These are phyloP conservation scores for Drosophila virilis DNA, from an alignment of 1,140 invertebrate genomes.

Conservation along the genomic window DNA sequence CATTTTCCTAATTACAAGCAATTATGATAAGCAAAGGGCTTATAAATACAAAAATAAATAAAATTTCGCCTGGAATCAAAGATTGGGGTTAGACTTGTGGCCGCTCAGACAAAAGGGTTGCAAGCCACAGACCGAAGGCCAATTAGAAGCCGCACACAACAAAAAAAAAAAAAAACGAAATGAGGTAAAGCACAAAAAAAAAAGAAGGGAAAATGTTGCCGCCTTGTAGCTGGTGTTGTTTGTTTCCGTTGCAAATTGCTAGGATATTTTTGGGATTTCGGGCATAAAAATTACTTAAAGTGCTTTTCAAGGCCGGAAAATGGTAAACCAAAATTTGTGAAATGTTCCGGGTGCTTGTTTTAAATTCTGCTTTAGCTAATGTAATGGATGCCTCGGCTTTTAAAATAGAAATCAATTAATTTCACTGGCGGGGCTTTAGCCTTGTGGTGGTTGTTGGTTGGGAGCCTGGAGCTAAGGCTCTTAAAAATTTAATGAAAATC, in stretches of 20 bases:
- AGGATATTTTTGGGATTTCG: slow-evolving; percentile 15
- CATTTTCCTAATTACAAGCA: slow-evolving; percentile 44
- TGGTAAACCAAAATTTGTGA: slow-evolving; percentile 29
- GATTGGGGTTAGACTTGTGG: slow-evolving; percentile 14
- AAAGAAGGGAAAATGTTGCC: slow-evolving; percentile 24
- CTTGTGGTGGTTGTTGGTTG: not conserved
- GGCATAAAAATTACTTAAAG: slow-evolving; percentile 49
- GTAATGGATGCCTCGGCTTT: slow-evolving; percentile 30
- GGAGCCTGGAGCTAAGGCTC: slow-evolving; percentile 8
- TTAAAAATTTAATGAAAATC: slow-evolving; percentile 67
- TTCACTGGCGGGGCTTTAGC: slow-evolving; percentile 6
- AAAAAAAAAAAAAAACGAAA: slow-evolving; percentile 12
- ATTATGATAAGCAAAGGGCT: slow-evolving; percentile 49
- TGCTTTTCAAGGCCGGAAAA: slow-evolving; percentile 46
- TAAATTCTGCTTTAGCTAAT: slow-evolving; percentile 39
- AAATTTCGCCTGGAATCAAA: slow-evolving; percentile 36
- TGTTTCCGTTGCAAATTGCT: slow-evolving; percentile 28
- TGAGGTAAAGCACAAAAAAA: slow-evolving; percentile 16
- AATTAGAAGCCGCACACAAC: slow-evolving; percentile 36
- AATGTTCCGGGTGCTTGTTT: slow-evolving; percentile 20
- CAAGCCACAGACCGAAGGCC: slow-evolving; percentile 34
- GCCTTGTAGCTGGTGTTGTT: slow-evolving; percentile 18
- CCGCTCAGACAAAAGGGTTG: slow-evolving; percentile 32
- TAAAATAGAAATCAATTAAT: slow-evolving; percentile 60
- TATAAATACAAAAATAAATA: slow-evolving; percentile 43